Evolutionary conservation across 2,113 vertebrate genomes (phyloP).

Genomic region (Theristicus caerulescens): DNA sequence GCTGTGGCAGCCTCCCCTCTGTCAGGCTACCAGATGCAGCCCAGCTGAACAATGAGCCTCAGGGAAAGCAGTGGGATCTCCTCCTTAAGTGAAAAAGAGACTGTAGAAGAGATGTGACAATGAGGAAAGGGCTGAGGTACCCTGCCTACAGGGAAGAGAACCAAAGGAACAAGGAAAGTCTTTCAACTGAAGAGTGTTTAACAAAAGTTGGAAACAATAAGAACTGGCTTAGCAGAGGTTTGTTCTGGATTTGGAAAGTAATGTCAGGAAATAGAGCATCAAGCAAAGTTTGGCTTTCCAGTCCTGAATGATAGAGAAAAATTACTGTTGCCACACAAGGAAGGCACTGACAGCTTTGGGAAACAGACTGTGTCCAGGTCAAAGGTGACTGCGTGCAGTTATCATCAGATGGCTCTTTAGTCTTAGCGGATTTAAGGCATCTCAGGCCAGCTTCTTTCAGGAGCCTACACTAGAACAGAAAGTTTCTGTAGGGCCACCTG

Average conservation of each 20-base stretch:
- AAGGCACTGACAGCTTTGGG: neutral
- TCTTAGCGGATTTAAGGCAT: neutral
- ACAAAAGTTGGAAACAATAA: neutral
- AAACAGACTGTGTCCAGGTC: neutral
- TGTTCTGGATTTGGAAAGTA: neutral
- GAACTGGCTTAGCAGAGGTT: neutral
- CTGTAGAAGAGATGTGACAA: neutral
- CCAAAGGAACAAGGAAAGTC: neutral
- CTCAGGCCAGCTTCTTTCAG: neutral
- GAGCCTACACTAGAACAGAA: neutral
- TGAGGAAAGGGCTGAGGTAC: neutral
- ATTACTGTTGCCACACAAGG: neutral
- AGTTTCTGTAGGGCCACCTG: neutral
- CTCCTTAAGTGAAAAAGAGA: neutral
- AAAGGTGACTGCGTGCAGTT: neutral
- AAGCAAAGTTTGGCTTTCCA: neutral
- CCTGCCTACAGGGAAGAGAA: neutral
- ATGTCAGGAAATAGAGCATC: too few relatives aligned
- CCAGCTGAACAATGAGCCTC: neutral
- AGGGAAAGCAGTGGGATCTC: neutral
- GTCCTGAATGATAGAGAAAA: neutral
- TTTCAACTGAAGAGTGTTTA: neutral
- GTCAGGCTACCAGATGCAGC: neutral
- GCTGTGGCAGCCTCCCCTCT: neutral
- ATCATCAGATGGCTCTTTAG: neutral